Conservation (phyloP, 1,140 invertebrate species). For the Drosophila orena region DNA sequence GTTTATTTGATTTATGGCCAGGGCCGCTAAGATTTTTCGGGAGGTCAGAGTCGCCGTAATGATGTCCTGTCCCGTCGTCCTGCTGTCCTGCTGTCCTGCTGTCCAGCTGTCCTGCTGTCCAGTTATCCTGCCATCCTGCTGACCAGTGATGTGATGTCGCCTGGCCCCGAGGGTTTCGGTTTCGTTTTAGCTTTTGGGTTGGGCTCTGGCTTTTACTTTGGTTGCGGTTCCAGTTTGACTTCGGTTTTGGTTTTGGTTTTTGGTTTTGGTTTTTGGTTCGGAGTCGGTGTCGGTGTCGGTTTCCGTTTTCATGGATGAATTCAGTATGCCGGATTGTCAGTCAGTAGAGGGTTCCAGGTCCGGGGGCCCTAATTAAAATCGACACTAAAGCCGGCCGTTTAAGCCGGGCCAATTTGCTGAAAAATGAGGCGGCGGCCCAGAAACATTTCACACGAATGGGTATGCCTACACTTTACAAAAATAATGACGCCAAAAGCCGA, state of each 20-base stretch:
- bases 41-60: slow-evolving; percentile 34
- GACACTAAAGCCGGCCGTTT: slow-evolving; percentile 65
- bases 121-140: slow-evolving; percentile 17
- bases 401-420: slow-evolving; percentile 67
- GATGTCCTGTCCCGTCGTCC: slow-evolving; percentile 41
- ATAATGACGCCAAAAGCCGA: no score
- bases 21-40: slow-evolving; percentile 66
- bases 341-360: slow-evolving; percentile 3
- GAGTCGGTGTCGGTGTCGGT: slow-evolving; percentile 10
- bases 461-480: background rate
- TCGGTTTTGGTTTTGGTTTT: slow-evolving; percentile 6
- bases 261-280: slow-evolving; percentile 1
- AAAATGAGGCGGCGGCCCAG: slow-evolving; percentile 12
- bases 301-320: slow-evolving; percentile 13
- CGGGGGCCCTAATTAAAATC: slow-evolving; percentile 69
- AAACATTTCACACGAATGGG: slow-evolving; percentile 12
- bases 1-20: slow-evolving; percentile 79
- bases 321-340: slow-evolving; percentile 14
- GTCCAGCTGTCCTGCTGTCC: slow-evolving; percentile 35
- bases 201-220: background rate
- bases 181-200: slow-evolving; percentile 7
- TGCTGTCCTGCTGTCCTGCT: slow-evolving; percentile 15
- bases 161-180: slow-evolving; percentile 37
- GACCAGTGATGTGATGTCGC: slow-evolving; percentile 35
- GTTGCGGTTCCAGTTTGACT: background rate